These are phyloP conservation scores for Sebastes kiyomatsui DNA, from an alignment of 2,797 vertebrate genomes.

Conservation along the genomic window DNA sequence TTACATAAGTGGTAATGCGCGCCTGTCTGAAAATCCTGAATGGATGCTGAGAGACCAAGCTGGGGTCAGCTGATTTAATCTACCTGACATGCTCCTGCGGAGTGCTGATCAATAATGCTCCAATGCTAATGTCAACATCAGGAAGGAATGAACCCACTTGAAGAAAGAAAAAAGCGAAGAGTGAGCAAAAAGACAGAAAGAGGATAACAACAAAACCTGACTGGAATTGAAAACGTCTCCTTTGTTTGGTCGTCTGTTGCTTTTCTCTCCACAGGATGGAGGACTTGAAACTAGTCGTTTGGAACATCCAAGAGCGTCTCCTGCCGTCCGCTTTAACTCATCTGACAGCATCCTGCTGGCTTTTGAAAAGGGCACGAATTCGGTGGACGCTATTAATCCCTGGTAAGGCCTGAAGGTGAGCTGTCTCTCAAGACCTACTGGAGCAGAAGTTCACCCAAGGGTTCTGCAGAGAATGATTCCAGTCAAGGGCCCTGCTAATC, in stretches of 20 bases:
- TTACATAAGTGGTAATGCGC: slow-evolving; percentile 45
- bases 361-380: slow-evolving; percentile 66
- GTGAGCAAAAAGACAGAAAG: slow-evolving; percentile 10
- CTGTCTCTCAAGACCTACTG: slow-evolving; percentile 46
- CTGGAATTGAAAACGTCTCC: slow-evolving; percentile 62
- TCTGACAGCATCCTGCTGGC: slow-evolving; percentile 68
- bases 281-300: slow-evolving; percentile 47
- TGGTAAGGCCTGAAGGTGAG: slow-evolving; percentile 62
- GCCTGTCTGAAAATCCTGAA: slow-evolving; percentile 27
- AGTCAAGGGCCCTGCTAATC: slow-evolving; percentile 55
- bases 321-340: slow-evolving; percentile 49
- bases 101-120: slow-evolving; percentile 72
- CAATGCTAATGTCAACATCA: slow-evolving; percentile 60
- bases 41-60: slow-evolving; percentile 43
- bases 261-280: slow-evolving; percentile 38
- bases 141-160: slow-evolving; percentile 59
- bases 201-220: slow-evolving; percentile 59
- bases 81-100: slow-evolving; percentile 66
- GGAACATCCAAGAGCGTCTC: slow-evolving; percentile 52
- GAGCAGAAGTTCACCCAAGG: slow-evolving; percentile 48
- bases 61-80: slow-evolving; percentile 77
- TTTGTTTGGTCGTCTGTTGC: slow-evolving; percentile 51
- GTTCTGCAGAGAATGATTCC: slow-evolving; percentile 42
- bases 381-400: slow-evolving; percentile 60
- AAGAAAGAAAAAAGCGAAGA: slow-evolving; percentile 1